Evolutionary conservation across 2,113 vertebrate genomes (phyloP).

Genomic region (Prunella fulvescens): DNA sequence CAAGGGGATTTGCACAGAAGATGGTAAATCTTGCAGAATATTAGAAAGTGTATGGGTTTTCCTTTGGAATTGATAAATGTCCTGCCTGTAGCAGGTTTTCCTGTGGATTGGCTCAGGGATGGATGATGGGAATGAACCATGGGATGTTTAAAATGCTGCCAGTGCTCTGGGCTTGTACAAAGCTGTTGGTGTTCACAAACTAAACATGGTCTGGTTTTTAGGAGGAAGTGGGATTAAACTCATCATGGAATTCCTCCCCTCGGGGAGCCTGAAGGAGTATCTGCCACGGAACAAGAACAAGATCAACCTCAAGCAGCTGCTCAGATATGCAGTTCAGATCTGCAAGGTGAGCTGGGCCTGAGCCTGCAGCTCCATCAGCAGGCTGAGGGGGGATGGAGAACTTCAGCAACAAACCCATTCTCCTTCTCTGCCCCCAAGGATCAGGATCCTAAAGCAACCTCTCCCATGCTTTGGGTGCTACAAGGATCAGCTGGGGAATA

Average conservation of each 20-base stretch:
- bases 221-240: slow-evolving; percentile 92
- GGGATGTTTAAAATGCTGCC: accelerated
- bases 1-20: slow-evolving; percentile 94
- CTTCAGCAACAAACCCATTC: not conserved
- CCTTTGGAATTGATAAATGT: not conserved
- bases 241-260: slow-evolving; percentile 97
- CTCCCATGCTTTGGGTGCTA: not conserved
- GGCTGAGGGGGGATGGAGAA: too few species aligned
- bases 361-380: not conserved
- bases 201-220: slow-evolving; percentile 6
- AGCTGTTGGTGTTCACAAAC: not conserved
- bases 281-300: slow-evolving; percentile 86
- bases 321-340: slow-evolving; percentile 90
- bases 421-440: not conserved
- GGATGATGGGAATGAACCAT: accelerated
- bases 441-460: not conserved
- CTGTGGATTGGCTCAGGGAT: not conserved
- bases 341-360: slow-evolving; percentile 79
- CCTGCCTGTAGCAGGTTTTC: not conserved
- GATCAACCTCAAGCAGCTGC: slow-evolving; percentile 82
- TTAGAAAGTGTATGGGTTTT: not conserved
- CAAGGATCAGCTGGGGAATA: not conserved
- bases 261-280: slow-evolving; percentile 95
- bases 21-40: slow-evolving; percentile 72
- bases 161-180: not conserved